Evolutionary conservation across 2,113 vertebrate genomes (phyloP).

Genomic region (Mustela lutreola): DNA sequence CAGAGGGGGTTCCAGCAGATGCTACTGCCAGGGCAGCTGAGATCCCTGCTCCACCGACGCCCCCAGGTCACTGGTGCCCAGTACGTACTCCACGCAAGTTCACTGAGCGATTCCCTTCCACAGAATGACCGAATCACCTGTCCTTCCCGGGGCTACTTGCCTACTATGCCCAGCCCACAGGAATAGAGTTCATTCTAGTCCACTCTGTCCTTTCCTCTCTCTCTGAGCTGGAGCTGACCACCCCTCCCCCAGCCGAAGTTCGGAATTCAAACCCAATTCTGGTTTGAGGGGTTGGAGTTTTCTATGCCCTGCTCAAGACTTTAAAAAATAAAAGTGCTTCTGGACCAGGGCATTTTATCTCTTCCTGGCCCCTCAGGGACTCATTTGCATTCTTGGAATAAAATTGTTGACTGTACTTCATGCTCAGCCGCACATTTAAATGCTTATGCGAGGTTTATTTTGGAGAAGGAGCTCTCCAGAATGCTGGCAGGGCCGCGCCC

Average conservation of each 20-base stretch:
- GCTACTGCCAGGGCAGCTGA: neutral
- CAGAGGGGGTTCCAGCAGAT: neutral
- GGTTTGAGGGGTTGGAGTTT: neutral
- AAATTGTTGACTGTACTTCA: constrained; percentile 73
- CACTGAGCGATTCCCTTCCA: neutral
- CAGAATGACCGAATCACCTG: fast-evolving
- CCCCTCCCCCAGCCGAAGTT: neutral
- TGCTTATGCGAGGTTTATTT: constrained; percentile 72
- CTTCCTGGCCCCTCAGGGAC: constrained; percentile 55
- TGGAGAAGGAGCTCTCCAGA: constrained; percentile 75
- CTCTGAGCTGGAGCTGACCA: neutral
- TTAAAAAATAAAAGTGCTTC: neutral
- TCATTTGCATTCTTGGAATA: constrained; percentile 71
- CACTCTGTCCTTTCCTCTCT: neutral
- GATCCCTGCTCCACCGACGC: fast-evolving
- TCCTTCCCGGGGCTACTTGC: too few species aligned
- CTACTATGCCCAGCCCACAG: fast-evolving
- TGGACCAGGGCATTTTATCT: neutral
- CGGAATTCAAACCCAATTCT: neutral
- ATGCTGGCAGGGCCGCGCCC: constrained; percentile 40
- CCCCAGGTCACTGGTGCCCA: neutral
- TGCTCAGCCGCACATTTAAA: constrained; percentile 66
- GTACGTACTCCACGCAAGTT: fast-evolving
- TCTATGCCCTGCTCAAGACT: neutral
- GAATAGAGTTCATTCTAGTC: neutral